These are phyloP conservation scores for Plecotus auritus DNA, from an alignment of 2,113 vertebrate species.

Conservation along the genomic window DNA sequence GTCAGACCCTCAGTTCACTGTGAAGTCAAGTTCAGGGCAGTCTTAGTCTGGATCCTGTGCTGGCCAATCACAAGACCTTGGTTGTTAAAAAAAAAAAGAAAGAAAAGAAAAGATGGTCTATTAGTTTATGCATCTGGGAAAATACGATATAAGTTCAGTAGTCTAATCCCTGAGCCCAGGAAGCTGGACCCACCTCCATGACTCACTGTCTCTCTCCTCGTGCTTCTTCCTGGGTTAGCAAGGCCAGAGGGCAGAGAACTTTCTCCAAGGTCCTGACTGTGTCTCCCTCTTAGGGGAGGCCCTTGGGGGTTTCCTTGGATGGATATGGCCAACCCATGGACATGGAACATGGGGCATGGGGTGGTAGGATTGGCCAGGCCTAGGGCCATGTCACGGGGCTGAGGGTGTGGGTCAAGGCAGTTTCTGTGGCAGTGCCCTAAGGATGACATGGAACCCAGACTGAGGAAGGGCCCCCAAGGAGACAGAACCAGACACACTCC, in stretches of 20 bases:
- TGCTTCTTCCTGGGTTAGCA: not conserved
- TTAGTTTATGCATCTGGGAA: not conserved
- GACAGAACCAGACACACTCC: not conserved
- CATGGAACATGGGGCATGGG: fast-evolving
- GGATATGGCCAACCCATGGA: not conserved
- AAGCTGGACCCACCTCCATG: not conserved
- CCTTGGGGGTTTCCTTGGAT: not conserved
- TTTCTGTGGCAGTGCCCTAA: not conserved
- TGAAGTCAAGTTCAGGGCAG: not conserved
- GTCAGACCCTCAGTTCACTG: not conserved
- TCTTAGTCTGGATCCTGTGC: not conserved
- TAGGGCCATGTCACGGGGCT: too few relatives aligned
- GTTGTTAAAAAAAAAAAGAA: too few relatives aligned
- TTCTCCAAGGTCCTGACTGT: not conserved
- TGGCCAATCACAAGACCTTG: not conserved
- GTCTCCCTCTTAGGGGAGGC: not conserved
- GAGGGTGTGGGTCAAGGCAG: not conserved
- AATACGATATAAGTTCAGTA: not conserved
- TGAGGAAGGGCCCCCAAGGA: not conserved
- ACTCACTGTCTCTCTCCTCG: not conserved
- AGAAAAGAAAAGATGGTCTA: not conserved
- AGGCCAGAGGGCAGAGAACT: not conserved
- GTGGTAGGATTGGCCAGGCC: not conserved
- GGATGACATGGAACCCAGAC: fast-evolving
- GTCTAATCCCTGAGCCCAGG: not conserved